Evolutionary conservation across 2,797 vertebrate genomes (phyloP).

Genomic region (Picus viridis): DNA sequence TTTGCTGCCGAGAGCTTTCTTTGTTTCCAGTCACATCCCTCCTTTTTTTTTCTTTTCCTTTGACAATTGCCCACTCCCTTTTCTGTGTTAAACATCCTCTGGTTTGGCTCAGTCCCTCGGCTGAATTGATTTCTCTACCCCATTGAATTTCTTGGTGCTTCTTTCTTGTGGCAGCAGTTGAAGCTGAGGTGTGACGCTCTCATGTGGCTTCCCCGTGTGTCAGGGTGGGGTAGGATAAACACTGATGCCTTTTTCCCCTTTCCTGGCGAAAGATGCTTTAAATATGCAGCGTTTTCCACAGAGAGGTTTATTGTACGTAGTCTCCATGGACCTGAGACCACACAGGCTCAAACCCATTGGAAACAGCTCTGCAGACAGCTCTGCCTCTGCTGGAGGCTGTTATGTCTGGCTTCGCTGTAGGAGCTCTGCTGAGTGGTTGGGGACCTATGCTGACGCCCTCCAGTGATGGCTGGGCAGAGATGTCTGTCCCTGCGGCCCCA

Average conservation of each 20-base stretch:
- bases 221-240: neutral
- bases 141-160: neutral
- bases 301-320: constrained; percentile 53
- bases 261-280: constrained; percentile 47
- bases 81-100: neutral
- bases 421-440: neutral
- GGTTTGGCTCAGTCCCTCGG: neutral
- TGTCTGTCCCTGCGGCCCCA: neutral
- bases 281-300: constrained; percentile 51
- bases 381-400: constrained; percentile 39
- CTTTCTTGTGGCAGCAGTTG: accelerated
- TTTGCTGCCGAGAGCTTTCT: constrained; percentile 64
- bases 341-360: constrained; percentile 50
- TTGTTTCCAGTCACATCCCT: constrained; percentile 75
- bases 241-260: constrained; percentile 31
- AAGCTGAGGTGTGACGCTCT: neutral
- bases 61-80: constrained; percentile 62
- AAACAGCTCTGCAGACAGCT: constrained; percentile 47
- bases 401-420: constrained; percentile 19
- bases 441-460: neutral
- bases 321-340: constrained; percentile 33
- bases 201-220: accelerated
- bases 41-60: constrained; percentile 41
- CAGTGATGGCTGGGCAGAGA: neutral
- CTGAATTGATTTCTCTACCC: neutral